Base-by-base conservation (phyloP, 2,888 invertebrate genomes). In the Ashinkailepas kermadecensis region DNA sequence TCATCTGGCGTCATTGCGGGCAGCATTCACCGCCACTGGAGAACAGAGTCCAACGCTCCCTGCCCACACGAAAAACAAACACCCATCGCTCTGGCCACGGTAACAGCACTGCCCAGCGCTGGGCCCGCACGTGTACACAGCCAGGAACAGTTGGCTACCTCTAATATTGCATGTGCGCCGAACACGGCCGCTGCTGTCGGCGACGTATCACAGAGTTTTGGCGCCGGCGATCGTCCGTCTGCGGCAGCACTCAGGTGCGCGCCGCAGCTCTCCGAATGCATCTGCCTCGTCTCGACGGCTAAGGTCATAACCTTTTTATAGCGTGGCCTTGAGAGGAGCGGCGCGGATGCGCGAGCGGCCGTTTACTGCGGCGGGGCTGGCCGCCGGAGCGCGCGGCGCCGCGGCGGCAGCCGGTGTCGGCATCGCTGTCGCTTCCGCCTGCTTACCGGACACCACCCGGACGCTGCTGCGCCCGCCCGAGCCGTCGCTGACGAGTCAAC, bases 241-340 rank as follows among this genome's bases (percentile, higher is more conserved):
- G n/a, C 0, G 7, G 70, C 59, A 7, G 59, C 59, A 15, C 59
- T 11, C 70, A n/a, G 21, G 25, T 21, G 39, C 39, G 15, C 39
- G 39, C 39, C 70, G 70, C n/a, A 9, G 21, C 21, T 6, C 70
- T 9, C 21, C 12, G 3, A 39, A 70, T 70, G 39, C 25, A 39
- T 39, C 70, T 25, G 70, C 70, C 15, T 0, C 13, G 70, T 39
- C 70, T 15, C 39, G 70, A 4, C 70, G 15, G 39, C 70, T 70
- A 39, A 70, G 70, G 70, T 70, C 70, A 39, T 70, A 70, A 70
- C 70, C 70, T 70, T 70, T 70, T 70, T 70, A 70, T 70, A 39
- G 70, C 25, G 13, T 39, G 70, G 70, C 70, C 70, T 70, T 70
- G 70, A 70, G 70, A 39, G 39, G 39, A 39, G 39, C 39, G 39